A percentile compares a stretch with the other conserved stretches of the same genome.
Evolutionary conservation across 2,888 invertebrate genomes (phyloP).

Genomic region (Parelbella ahira): DNA sequence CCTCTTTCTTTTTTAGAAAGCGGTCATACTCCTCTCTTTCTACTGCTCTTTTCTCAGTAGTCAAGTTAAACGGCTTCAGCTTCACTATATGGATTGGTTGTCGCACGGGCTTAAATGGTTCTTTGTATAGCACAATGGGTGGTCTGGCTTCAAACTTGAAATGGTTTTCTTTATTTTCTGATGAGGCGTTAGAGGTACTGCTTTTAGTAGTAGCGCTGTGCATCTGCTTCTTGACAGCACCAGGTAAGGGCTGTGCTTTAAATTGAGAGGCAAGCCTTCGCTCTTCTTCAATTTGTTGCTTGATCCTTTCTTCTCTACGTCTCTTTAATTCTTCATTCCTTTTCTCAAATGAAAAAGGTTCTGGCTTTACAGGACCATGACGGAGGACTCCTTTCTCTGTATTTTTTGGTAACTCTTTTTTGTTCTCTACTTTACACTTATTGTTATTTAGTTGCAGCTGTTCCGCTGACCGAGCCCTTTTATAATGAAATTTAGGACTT

Average conservation of each 20-base stretch:
- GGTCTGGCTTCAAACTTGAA: slow-evolving; percentile 83
- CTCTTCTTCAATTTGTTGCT: slow-evolving; percentile 78
- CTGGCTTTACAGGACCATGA: slow-evolving; percentile 52
- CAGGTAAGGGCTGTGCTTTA: slow-evolving; percentile 85
- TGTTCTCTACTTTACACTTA: slow-evolving; percentile 3
- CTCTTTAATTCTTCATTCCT: slow-evolving; percentile 79
- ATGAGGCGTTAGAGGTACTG: slow-evolving; percentile 51
- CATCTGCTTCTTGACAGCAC: slow-evolving; percentile 64
- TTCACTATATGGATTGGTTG: slow-evolving; percentile 62
- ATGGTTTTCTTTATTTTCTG: slow-evolving; percentile 67
- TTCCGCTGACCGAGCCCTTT: slow-evolving; percentile 46
- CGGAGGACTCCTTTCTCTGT: slow-evolving; percentile 42
- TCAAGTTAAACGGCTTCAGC: slow-evolving; percentile 79
- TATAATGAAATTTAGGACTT: slow-evolving; percentile 61
- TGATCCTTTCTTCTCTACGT: slow-evolving; percentile 82
- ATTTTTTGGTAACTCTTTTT: slow-evolving; percentile 36
- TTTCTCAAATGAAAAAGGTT: slow-evolving; percentile 86
- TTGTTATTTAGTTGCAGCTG: slow-evolving; percentile 31
- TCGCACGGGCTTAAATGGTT: slow-evolving; percentile 83
- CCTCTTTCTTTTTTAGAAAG: slow-evolving; percentile 73
- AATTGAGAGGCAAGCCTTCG: slow-evolving; percentile 83
- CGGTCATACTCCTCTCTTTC: slow-evolving; percentile 83
- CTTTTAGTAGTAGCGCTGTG: slow-evolving; percentile 46
- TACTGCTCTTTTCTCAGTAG: slow-evolving; percentile 82
- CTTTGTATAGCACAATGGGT: slow-evolving; percentile 80